phyloP scores from a whole-genome alignment of 2,888 invertebrate genomes.

The Apodemia zela region DNA sequence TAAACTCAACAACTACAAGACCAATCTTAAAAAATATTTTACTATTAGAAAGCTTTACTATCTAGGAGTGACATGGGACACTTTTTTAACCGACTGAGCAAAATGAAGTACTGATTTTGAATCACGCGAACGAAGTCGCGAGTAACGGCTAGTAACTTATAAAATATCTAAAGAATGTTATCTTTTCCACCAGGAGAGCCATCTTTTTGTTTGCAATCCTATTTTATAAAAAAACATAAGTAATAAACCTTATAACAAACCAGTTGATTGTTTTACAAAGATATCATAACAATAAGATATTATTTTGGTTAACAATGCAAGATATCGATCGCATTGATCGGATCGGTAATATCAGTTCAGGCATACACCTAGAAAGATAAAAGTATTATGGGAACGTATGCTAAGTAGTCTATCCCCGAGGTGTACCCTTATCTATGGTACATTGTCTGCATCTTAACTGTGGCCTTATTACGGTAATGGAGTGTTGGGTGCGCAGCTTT shows the following conservation, averaged over 20 bases:
- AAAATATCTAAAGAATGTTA: too few species aligned
- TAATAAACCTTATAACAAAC: neutral
- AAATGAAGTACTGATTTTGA: too few species aligned
- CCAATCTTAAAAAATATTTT: too few species aligned
- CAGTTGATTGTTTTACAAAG: neutral
- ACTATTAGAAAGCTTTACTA: too few species aligned
- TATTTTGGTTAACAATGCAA: slow-evolving; percentile 14
- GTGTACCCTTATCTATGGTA: slow-evolving; percentile 48
- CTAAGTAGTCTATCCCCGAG: slow-evolving; percentile 47
- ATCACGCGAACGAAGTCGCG: too few species aligned
- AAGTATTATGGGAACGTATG: slow-evolving; percentile 37
- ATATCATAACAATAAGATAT: slow-evolving; percentile 13
- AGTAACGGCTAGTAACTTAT: too few species aligned
- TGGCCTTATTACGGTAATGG: slow-evolving; percentile 52
- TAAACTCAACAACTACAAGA: too few species aligned
- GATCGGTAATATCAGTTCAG: slow-evolving; percentile 11
- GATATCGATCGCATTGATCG: slow-evolving; percentile 6
- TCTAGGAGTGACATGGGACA: too few species aligned
- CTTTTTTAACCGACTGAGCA: too few species aligned
- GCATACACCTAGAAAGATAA: slow-evolving; percentile 28
- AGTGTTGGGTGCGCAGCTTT: slow-evolving; percentile 20
- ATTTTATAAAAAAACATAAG: too few species aligned
- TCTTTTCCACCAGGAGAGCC: too few species aligned
- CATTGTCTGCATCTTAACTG: slow-evolving; percentile 58
- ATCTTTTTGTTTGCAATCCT: too few species aligned